Conservation (phyloP, 2,888 invertebrate genomes). For the Drosophila cognata region DNA sequence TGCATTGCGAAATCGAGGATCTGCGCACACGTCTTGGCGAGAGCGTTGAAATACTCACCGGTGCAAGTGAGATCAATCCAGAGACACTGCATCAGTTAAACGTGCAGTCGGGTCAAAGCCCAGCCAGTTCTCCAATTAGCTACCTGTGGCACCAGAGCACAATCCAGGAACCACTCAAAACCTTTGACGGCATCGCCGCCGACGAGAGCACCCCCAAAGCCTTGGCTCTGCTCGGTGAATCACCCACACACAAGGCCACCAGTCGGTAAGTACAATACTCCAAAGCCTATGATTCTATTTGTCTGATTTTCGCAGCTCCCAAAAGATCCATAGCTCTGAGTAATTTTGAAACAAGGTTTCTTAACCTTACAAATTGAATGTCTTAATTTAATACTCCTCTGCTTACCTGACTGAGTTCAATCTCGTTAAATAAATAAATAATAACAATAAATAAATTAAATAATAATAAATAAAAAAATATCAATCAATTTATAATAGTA, state of each 20-base stretch:
- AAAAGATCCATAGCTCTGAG: background rate
- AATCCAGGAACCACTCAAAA: constrained; percentile 84
- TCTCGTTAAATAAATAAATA: constrained; percentile 10
- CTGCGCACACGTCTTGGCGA: constrained; percentile 83
- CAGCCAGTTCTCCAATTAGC: constrained; percentile 85
- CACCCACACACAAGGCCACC: constrained; percentile 66
- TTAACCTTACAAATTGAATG: background rate
- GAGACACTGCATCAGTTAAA: constrained; percentile 63
- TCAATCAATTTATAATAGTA: background rate
- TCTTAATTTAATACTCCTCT: background rate
- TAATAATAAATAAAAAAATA: background rate
- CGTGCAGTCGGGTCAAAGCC: constrained; percentile 72
- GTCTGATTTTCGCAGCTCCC: constrained; percentile 16
- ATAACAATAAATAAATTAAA: background rate
- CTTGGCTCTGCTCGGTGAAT: constrained; percentile 53
- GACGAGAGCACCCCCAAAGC: constrained; percentile 50
- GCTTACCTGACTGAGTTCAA: background rate
- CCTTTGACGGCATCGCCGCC: constrained; percentile 75
- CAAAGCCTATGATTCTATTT: constrained; percentile 22
- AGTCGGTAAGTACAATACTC: constrained; percentile 69
- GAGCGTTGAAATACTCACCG: constrained; percentile 83
- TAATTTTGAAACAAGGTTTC: background rate
- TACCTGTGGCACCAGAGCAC: constrained; percentile 86
- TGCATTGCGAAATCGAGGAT: constrained; percentile 86
- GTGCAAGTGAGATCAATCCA: constrained; percentile 80